Evolutionary conservation across 2,113 vertebrate genomes (phyloP).

Genomic region (Columbina picui): DNA sequence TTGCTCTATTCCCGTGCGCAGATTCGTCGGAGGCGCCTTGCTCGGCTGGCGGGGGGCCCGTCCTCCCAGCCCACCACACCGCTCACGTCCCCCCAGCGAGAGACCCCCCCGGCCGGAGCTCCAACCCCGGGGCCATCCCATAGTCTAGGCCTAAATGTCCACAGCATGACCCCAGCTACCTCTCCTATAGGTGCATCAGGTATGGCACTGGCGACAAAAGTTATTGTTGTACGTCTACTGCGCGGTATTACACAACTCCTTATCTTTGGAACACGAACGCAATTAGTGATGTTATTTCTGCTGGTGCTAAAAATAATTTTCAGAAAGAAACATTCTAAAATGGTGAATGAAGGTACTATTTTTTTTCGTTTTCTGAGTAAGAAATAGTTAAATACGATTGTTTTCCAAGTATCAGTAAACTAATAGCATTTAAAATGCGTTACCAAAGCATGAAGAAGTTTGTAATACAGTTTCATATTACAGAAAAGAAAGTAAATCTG

Average conservation of each 20-base stretch:
- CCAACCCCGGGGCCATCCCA: conserved; percentile 87
- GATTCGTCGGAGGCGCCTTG: conserved; percentile 95
- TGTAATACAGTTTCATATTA: neutral
- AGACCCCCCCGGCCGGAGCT: conserved; percentile 88
- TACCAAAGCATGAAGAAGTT: neutral
- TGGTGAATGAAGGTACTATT: neutral
- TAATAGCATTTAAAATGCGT: neutral
- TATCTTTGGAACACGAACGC: accelerated
- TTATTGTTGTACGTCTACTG: accelerated
- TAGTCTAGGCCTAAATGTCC: conserved; percentile 88
- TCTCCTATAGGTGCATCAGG: conserved; percentile 95
- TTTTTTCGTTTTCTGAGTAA: neutral
- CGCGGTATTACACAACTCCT: neutral
- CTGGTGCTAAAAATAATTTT: accelerated
- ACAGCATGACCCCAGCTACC: conserved; percentile 94
- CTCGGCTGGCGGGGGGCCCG: conserved; percentile 90
- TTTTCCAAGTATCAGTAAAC: neutral
- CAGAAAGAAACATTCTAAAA: neutral
- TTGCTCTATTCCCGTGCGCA: neutral
- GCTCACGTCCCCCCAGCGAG: conserved; percentile 94
- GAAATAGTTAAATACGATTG: neutral
- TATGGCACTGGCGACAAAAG: conserved; percentile 1
- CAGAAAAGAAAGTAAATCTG: neutral
- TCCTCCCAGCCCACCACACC: conserved; percentile 94
- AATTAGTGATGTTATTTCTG: neutral